phyloP scores from a whole-genome alignment of 2,797 vertebrate genomes.

The Pseudochromis fuscus region DNA sequence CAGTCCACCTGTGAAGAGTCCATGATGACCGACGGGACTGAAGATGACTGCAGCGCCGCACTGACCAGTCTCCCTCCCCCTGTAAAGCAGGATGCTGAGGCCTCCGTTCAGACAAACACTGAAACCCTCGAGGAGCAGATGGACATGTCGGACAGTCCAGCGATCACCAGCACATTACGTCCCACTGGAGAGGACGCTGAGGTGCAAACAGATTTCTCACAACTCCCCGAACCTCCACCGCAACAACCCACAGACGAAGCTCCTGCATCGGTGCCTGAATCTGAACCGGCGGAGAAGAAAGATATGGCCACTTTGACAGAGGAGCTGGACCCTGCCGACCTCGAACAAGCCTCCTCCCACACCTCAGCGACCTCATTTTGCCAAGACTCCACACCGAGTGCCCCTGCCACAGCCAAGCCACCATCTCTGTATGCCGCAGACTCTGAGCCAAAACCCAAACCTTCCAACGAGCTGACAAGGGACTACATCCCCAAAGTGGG shows the following conservation, averaged over 20 bases:
- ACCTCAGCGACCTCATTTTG: conserved; percentile 45
- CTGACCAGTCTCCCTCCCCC: conserved; percentile 29
- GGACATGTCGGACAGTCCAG: conserved; percentile 28
- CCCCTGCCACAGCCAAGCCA: conserved; percentile 64
- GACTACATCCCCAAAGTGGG: conserved; percentile 97
- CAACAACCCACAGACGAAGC: conserved; percentile 24
- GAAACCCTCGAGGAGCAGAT: conserved; percentile 48
- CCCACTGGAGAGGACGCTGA: conserved; percentile 60
- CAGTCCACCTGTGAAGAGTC: conserved; percentile 46
- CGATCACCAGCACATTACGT: conserved; percentile 31
- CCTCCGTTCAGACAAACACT: conserved; percentile 53
- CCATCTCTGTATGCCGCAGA: conserved; percentile 81
- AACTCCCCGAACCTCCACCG: conserved; percentile 28
- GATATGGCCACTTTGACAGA: conserved; percentile 80
- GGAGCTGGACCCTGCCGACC: conserved; percentile 55
- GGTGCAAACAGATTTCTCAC: conserved; percentile 68
- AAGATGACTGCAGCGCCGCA: conserved; percentile 28
- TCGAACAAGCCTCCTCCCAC: conserved; percentile 19
- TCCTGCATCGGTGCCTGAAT: conserved; percentile 5
- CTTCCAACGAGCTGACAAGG: conserved; percentile 95
- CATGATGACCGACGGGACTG: conserved; percentile 9
- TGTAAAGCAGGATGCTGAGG: conserved; percentile 56
- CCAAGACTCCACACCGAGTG: conserved; percentile 47
- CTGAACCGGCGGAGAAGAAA: conserved; percentile 60
- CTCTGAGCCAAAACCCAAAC: conserved; percentile 90